Evolutionary conservation across 2,888 invertebrate genomes (phyloP), one percentile per base, ranked within the genome.

Genomic region (Lucinisca nassula): DNA sequence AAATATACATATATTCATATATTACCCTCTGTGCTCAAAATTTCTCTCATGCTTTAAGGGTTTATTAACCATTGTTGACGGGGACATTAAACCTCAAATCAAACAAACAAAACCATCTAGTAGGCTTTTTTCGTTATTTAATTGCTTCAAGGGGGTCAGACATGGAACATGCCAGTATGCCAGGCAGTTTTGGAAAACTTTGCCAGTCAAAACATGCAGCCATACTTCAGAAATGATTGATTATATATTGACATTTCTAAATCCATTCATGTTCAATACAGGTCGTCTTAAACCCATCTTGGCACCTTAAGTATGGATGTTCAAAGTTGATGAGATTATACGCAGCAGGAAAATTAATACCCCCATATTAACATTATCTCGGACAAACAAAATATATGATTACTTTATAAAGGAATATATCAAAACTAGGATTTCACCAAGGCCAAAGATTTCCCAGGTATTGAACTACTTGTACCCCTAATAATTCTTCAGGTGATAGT

Each of bases 381-480:
- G 12, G 4, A 30, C 35, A 67, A 67, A 67, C 67, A 67, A 30
- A 67, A 35, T 67, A 67, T 35, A 67, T 32, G 67, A 32, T 35
- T 67, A 67, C 67, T 35, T 67, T 35, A 67, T 35, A 67, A 67
- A 35, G 67, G 12, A 32, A 67, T 67, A 35, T 67, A 67, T 67
- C 32, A 10, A 67, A 67, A 67, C 35, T 30, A 35, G 67, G 67
- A 67, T 67, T 67, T 67, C 35, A 35, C 67, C n/a, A 67, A 35
- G 67, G 35, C 67, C 67, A 67, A 67, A 67, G 67, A 35, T 67
- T 67, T 67, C 67, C 67, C 67, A 67, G 32, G 67, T 67, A 67
- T 67, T 35, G 35, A 67, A 21, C 67, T 6, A 10, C 35, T 67
- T 32, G 35, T 12, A 21, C 32, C 32, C 32, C 21, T 67, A 67